Evolutionary conservation across 2,888 invertebrate species (phyloP), one percentile per base, ranked within the genome.

Genomic region (Aricia artaxerxes): DNA sequence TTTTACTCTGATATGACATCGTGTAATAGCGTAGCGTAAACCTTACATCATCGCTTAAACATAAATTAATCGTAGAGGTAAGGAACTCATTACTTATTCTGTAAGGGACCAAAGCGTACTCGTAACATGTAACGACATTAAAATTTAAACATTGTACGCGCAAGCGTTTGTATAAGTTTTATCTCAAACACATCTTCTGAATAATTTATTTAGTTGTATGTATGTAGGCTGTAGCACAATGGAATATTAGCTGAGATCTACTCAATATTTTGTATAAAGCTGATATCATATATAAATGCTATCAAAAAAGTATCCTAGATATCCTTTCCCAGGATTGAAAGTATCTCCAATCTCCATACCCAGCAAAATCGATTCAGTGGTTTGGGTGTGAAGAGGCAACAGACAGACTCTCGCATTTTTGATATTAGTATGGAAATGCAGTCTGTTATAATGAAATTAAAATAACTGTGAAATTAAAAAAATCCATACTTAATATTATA

Each of bases 161-260:
- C 49, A 75, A 49, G 75, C 75, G 75, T 44, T 75, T 75, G 75
- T 75, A 44, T 75, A 31, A 49, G 31, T 75, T 75, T 75, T 75
- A 44, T 69, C 35, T 69, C 69, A 69, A 35, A 16, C 69, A 69
- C 69, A 38, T 69, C 69, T 35, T 69, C 6, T 69, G 69, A 69
- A 69, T 69, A 16, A 69, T 69, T 69, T 69, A 69, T 35, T 31
- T 35, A 0, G 13, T 69, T 4, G 69, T 69, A 35, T 69, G 64
- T 61, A 16, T 24, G 24, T 64, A 64, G 64, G 16, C 60, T n/a
- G 61, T 61, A 16, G 57, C 57, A 57, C 57, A 16, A 16, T 4
- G 57, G 1, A 4, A 57, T 1, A 16, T 57, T 16, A 16, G 4
- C 57, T 57, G 57, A 57, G 13, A 57, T 11, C 13, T 13, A 53